Evolutionary conservation across 2,888 invertebrate species (phyloP).

Genomic region (Mythimna lalbum): DNA sequence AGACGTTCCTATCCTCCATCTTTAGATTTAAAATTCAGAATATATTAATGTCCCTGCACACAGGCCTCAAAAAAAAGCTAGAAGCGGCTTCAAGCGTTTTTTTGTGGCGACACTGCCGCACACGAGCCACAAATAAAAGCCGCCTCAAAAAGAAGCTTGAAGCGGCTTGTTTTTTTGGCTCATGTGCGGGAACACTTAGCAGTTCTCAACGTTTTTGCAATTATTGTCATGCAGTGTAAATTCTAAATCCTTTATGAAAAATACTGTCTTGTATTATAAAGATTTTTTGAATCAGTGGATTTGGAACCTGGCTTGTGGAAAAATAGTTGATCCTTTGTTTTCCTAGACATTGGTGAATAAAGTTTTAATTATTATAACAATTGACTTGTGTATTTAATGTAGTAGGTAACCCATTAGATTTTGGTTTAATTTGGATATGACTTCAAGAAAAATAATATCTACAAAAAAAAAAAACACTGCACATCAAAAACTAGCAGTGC

Average conservation of each 20-base stretch:
- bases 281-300: conserved; percentile 23
- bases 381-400: background rate
- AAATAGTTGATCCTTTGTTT: conserved; percentile 50
- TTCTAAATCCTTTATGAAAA: conserved; percentile 14
- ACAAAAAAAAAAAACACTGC: no score
- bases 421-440: background rate
- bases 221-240: conserved; percentile 11
- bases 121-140: no score
- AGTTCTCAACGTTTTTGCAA: conserved; percentile 9
- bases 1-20: conserved; percentile 2
- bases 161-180: no score
- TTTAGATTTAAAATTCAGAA: conserved; percentile 9
- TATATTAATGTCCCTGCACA: no score
- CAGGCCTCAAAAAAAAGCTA: no score
- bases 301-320: conserved; percentile 45
- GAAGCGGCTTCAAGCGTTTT: no score
- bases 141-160: no score
- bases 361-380: conserved; percentile 29
- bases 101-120: no score
- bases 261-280: conserved; percentile 10
- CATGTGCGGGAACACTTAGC: no score
- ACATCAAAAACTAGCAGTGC: no score
- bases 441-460: background rate
- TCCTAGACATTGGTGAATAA: conserved; percentile 63
- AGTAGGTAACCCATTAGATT: background rate